phyloP scores from a whole-genome alignment of 2,797 vertebrate species.

The Bradypus variegatus region DNA sequence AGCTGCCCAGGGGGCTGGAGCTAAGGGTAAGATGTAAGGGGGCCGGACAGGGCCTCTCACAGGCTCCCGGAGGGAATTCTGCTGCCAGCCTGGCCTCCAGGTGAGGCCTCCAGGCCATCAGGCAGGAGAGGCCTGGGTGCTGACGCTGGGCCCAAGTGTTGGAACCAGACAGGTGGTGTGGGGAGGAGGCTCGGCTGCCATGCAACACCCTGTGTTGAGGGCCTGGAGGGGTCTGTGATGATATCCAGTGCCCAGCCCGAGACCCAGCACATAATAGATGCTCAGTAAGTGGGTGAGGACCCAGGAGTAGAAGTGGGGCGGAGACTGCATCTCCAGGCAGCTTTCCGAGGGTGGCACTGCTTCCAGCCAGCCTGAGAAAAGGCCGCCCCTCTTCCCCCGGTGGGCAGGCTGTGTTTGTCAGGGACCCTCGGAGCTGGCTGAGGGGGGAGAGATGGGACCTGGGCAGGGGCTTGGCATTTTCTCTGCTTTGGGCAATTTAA shows the following conservation, averaged over 20 bases:
- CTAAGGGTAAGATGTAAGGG: too few relatives aligned
- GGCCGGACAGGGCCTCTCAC: too few relatives aligned
- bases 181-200: background rate
- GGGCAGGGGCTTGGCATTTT: conserved; percentile 2
- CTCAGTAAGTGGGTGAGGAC: background rate
- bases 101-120: too few relatives aligned
- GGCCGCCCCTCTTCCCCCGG: too few relatives aligned
- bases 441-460: too few relatives aligned
- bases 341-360: background rate
- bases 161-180: background rate
- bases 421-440: background rate
- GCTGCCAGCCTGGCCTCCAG: background rate
- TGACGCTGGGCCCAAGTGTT: background rate
- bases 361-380: background rate
- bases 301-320: background rate
- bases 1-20: background rate
- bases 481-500: conserved; percentile 24
- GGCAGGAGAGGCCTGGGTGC: background rate
- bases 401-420: rapidly evolving
- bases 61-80: background rate
- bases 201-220: background rate
- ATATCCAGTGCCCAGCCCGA: rapidly evolving
- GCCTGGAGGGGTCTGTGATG: rapidly evolving
- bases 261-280: background rate
- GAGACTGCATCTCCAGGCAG: rapidly evolving